Evolutionary conservation across 2,113 vertebrate genomes (phyloP).

Genomic region (Lophochroa leadbeateri): DNA sequence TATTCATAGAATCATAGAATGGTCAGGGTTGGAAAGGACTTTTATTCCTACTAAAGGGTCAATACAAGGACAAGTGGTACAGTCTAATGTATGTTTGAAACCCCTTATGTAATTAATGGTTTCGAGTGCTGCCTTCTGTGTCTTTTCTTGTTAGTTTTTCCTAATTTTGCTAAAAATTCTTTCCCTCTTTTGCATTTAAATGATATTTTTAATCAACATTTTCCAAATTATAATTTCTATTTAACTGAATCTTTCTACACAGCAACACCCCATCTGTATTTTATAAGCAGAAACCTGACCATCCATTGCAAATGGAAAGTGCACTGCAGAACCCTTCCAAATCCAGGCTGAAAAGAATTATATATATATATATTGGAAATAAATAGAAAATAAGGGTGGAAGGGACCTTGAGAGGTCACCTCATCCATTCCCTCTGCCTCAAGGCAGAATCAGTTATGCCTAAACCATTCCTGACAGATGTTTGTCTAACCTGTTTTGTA

Average conservation of each 20-base stretch:
- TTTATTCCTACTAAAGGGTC: slow-evolving; percentile 64
- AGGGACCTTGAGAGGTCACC: slow-evolving; percentile 44
- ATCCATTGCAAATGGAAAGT: neutral
- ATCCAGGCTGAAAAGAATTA: neutral
- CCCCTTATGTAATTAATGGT: slow-evolving; percentile 50
- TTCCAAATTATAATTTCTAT: neutral
- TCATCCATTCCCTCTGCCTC: slow-evolving; percentile 25
- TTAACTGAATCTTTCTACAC: slow-evolving; percentile 8
- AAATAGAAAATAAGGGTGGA: slow-evolving; percentile 3
- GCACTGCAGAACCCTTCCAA: neutral
- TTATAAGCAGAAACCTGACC: slow-evolving; percentile 32
- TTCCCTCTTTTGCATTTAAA: slow-evolving; percentile 42
- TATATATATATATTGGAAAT: neutral
- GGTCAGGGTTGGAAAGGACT: too few species aligned
- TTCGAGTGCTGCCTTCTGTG: slow-evolving; percentile 32
- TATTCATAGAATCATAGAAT: too few species aligned
- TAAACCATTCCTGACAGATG: slow-evolving; percentile 55
- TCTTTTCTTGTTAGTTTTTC: slow-evolving; percentile 26
- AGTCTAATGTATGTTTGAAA: slow-evolving; percentile 62
- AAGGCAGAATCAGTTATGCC: slow-evolving; percentile 45
- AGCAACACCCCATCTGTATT: neutral
- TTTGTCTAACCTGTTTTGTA: slow-evolving; percentile 47
- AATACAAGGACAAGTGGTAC: slow-evolving; percentile 30
- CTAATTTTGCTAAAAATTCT: slow-evolving; percentile 20
- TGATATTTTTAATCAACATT: slow-evolving; percentile 9